Evolutionary conservation across 1,140 invertebrate species (phyloP).

Genomic region (Plodia interpunctella): DNA sequence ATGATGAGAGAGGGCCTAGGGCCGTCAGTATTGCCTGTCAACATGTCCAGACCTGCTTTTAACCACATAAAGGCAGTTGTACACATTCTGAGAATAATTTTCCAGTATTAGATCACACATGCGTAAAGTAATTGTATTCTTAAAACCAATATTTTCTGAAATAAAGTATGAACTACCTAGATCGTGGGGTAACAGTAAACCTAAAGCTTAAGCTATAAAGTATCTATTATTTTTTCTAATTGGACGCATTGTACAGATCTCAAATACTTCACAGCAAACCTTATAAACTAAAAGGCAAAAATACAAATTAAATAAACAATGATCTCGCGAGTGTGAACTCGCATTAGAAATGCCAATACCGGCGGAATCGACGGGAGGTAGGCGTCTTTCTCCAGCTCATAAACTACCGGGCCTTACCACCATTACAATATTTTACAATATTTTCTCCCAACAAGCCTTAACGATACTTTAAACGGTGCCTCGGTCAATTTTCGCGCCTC

Average conservation of each 20-base stretch:
- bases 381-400: slow-evolving; percentile 45
- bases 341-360: neutral
- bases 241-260: too few species aligned
- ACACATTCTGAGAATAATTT: neutral
- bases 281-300: too few species aligned
- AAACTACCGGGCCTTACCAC: slow-evolving; percentile 32
- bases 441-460: slow-evolving; percentile 61
- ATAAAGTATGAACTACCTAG: too few species aligned
- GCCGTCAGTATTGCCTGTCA: neutral
- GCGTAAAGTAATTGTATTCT: too few species aligned
- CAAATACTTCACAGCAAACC: too few species aligned
- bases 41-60: neutral
- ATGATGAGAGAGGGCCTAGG: neutral
- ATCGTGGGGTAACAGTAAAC: too few species aligned
- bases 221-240: too few species aligned
- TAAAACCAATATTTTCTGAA: too few species aligned
- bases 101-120: too few species aligned
- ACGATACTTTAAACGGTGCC: slow-evolving; percentile 68
- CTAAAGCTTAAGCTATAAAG: too few species aligned
- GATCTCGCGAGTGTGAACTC: neutral
- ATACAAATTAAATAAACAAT: neutral
- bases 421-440: slow-evolving; percentile 72
- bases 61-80: neutral
- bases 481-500: slow-evolving; percentile 63
- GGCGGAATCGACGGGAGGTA: slow-evolving; percentile 23